Evolutionary conservation across 2,797 vertebrate species (phyloP).

Genomic region (Pagetopsis macropterus): DNA sequence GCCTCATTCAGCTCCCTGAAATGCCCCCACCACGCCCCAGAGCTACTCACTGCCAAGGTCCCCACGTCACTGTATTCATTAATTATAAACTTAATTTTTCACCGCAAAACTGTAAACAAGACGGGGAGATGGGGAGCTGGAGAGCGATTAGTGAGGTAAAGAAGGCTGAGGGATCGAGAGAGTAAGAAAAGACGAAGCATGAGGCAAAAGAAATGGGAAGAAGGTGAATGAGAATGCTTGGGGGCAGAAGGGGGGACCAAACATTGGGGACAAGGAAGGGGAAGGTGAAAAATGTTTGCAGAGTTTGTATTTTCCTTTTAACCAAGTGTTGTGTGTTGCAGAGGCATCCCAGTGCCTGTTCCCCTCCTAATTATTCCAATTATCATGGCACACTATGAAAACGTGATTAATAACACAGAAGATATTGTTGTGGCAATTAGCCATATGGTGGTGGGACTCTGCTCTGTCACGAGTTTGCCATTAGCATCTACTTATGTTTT

Average conservation of each 20-base stretch:
- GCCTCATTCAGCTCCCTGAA: constrained; percentile 83
- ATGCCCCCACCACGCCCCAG: constrained; percentile 71
- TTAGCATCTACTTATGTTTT: constrained; percentile 99
- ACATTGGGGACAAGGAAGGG: constrained; percentile 14
- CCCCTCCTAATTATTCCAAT: constrained; percentile 99
- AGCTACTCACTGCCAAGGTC: constrained; percentile 74
- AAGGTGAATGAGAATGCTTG: constrained; percentile 15
- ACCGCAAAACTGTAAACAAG: constrained; percentile 85
- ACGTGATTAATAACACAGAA: constrained; percentile 99
- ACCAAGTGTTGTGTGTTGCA: constrained; percentile 72
- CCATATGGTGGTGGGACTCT: constrained; percentile 99
- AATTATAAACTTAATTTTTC: constrained; percentile 88
- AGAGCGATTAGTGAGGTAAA: constrained; percentile 68
- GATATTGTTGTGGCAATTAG: constrained; percentile 99
- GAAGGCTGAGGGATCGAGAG: constrained; percentile 41
- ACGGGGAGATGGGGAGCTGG: constrained; percentile 75
- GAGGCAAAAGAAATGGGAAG: constrained; percentile 30
- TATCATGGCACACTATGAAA: constrained; percentile 99
- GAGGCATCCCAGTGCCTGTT: constrained; percentile 88
- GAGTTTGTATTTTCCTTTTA: constrained; percentile 74
- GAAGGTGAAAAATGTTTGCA: constrained; percentile 59
- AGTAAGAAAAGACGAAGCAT: constrained; percentile 19
- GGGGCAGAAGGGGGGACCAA: constrained; percentile 27
- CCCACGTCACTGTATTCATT: constrained; percentile 84
- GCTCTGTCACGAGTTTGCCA: constrained; percentile 99